Evolutionary conservation across 2,797 vertebrate genomes (phyloP).

Genomic region (Cichlasoma orientale): DNA sequence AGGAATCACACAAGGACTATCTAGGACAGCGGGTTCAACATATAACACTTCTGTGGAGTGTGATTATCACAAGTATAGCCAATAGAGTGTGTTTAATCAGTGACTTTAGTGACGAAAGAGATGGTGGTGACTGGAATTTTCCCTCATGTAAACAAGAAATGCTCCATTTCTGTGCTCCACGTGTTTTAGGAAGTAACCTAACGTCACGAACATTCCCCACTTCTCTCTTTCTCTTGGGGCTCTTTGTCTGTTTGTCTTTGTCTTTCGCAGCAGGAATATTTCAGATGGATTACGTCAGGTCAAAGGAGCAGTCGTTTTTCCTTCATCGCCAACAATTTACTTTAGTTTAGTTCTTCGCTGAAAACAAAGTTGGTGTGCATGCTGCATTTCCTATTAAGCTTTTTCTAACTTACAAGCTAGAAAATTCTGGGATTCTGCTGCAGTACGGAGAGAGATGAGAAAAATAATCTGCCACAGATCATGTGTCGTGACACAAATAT

Average conservation of each 20-base stretch:
- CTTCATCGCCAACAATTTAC: neutral
- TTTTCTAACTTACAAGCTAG: neutral
- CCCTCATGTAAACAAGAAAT: neutral
- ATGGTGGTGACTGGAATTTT: neutral
- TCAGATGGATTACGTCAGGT: neutral
- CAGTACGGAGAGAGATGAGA: neutral
- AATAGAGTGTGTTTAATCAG: slow-evolving; percentile 17
- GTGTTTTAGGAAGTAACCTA: neutral
- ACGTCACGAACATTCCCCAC: neutral
- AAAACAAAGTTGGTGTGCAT: no score
- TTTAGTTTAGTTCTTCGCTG: neutral
- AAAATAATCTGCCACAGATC: slow-evolving; percentile 10
- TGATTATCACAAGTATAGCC: neutral
- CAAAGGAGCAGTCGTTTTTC: neutral
- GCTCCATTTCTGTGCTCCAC: neutral
- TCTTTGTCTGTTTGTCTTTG: neutral
- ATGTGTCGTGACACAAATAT: slow-evolving; percentile 23
- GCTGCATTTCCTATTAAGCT: no score
- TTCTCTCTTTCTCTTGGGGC: neutral
- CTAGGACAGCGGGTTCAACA: neutral
- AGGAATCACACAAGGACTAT: slow-evolving; percentile 14
- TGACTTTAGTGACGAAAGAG: neutral
- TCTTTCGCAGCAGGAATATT: neutral
- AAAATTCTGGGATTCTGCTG: neutral
- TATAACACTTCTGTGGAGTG: neutral